phyloP scores from a whole-genome alignment of 2,888 invertebrate genomes.

The Meteorus colon region DNA sequence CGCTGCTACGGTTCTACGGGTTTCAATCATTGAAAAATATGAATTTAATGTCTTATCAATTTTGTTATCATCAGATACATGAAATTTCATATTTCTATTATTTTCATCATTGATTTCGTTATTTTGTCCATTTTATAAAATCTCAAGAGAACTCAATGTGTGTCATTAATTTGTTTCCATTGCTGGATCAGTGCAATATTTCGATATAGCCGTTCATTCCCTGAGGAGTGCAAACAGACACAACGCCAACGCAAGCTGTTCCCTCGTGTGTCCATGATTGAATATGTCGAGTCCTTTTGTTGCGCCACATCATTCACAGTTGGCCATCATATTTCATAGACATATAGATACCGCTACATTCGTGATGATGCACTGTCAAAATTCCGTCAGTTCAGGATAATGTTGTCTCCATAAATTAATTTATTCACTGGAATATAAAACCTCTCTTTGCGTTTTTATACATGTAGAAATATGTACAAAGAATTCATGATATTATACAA shows the following conservation, averaged over 20 bases:
- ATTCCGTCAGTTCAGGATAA: not conserved
- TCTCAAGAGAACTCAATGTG: not conserved
- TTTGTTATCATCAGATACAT: not conserved
- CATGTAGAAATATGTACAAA: no score
- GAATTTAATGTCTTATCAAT: not conserved
- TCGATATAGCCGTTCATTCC: conserved; percentile 27
- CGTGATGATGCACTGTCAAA: not conserved
- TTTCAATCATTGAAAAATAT: not conserved
- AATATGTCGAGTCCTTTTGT: conserved; percentile 48
- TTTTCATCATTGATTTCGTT: not conserved
- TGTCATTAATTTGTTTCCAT: conserved; percentile 20
- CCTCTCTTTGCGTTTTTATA: not conserved
- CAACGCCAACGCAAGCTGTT: conserved; percentile 52
- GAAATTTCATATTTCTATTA: not conserved
- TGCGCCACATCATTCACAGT: conserved; percentile 50
- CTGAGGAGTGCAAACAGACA: conserved; percentile 31
- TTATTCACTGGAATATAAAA: not conserved
- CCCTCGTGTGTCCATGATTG: conserved; percentile 32
- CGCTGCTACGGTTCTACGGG: not conserved
- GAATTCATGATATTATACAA: no score
- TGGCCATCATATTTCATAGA: conserved; percentile 24
- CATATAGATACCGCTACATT: not conserved
- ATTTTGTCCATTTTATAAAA: not conserved
- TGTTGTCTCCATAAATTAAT: not conserved
- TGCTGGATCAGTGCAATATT: conserved; percentile 13